Evolutionary conservation across 53 echinoderm and acorn worm species (phyloP).

Genomic region (Hippasteria phrygiana): DNA sequence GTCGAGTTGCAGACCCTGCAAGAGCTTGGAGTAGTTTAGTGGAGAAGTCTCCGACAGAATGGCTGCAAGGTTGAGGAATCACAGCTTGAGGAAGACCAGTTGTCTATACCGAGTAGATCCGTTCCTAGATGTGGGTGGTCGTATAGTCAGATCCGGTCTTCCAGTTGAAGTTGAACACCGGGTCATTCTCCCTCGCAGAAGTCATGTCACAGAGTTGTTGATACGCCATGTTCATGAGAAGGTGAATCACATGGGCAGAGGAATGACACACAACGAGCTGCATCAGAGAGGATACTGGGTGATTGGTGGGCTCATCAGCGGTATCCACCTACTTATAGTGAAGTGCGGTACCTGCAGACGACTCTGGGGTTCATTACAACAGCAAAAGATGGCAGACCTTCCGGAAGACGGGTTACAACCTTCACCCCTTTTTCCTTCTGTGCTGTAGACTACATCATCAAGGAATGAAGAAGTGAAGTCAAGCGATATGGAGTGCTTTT

Average conservation of each 20-base stretch:
- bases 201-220: conserved; percentile 37
- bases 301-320: conserved; percentile 19
- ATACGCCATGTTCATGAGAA: conserved; percentile 56
- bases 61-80: conserved; percentile 6
- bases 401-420: conserved; percentile 1
- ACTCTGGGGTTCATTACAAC: conserved; percentile 4
- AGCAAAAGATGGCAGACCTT: conserved; percentile 56
- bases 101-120: conserved; percentile 46
- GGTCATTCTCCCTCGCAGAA: conserved; percentile 16
- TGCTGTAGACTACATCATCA: conserved; percentile 34
- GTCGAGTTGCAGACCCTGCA: conserved; percentile 27
- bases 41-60: not conserved
- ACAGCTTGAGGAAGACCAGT: conserved; percentile 41
- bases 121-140: conserved; percentile 64
- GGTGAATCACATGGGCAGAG: conserved; percentile 71
- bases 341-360: conserved; percentile 12
- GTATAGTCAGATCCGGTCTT: conserved; percentile 5
- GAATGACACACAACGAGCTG: conserved; percentile 56
- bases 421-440: conserved; percentile 38
- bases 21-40: not conserved
- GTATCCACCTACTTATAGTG: conserved; percentile 7
- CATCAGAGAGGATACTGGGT: conserved; percentile 64
- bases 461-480: conserved; percentile 45
- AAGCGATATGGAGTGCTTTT: conserved; percentile 50
- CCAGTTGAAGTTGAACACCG: conserved; percentile 23